Conservation (phyloP, 2,113 vertebrate species). For the Pongo pygmaeus region DNA sequence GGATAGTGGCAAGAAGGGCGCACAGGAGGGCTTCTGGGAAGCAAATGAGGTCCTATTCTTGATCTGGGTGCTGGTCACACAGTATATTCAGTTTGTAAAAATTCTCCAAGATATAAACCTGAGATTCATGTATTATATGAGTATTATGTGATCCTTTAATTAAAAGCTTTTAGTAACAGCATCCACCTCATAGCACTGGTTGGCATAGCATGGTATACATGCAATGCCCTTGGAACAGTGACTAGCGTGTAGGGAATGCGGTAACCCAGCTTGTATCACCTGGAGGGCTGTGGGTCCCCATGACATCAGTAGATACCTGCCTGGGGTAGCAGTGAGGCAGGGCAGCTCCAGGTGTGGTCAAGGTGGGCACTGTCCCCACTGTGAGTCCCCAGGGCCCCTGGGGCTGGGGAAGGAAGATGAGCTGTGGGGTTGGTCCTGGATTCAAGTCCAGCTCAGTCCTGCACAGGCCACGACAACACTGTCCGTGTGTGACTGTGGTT, state of each 20-base stretch:
- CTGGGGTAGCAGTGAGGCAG: not conserved
- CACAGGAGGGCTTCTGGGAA: not conserved
- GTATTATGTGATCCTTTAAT: accelerated
- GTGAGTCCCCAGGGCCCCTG: not conserved
- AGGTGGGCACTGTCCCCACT: not conserved
- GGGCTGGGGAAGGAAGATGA: not conserved
- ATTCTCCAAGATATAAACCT: not conserved
- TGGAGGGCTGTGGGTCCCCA: accelerated
- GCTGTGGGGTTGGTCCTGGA: not conserved
- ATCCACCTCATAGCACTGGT: accelerated
- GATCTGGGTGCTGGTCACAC: not conserved
- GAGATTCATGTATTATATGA: too few relatives aligned
- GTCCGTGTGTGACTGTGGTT: accelerated
- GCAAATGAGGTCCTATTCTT: not conserved
- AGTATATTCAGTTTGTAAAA: not conserved
- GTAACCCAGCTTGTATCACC: not conserved
- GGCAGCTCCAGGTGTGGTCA: not conserved
- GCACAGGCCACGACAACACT: accelerated
- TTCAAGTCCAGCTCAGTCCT: not conserved
- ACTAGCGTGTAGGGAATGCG: accelerated
- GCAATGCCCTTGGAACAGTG: accelerated
- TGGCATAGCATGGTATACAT: not conserved
- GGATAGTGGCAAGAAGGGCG: not conserved
- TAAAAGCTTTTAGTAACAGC: not conserved
- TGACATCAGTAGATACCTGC: too few relatives aligned